Base-by-base conservation (phyloP, 2,797 vertebrate species). In the Premnoplex brunnescens region DNA sequence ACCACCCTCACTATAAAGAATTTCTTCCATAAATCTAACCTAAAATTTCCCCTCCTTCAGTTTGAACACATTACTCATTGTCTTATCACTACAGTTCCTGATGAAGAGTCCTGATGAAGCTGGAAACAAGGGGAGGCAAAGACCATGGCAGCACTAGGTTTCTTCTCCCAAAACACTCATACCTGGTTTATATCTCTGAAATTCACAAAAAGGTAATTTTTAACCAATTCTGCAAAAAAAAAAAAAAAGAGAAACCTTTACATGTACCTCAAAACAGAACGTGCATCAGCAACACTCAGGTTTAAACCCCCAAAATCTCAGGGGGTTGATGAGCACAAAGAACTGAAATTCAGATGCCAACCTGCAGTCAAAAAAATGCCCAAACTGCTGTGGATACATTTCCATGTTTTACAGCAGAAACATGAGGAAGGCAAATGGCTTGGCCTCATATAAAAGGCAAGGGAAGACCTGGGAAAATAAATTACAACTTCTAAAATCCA, bases 241-340 rank as follows among this genome's bases (percentile, higher is more conserved):
- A 17, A 36, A 36, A 36, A 36, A 36, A 36, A 36, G 36, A 34
- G 6, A 54, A 86, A 39, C n/a, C 63, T 85, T 12, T 51, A 49
- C 9, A 0, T 0, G 2, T 17, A 68, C 12, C n/a, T 84, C 2
- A 5, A 30, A 72, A 58, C 9, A 58, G 12, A 93, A 67, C 0
- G 0, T 0, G 12, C 34, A 59, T 22, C 54, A 62, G 27, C 60
- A 62, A 64, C 13, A 26, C 6, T 8, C 44, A 4, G 2, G 12
- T 49, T 54, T 16, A 11, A 54, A 72, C 55, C 58, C 34, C 12
- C 9, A 81, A 41, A 84, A 75, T 7, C 4, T 54, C 43, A 30
- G 26, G 4, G 12, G 43, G 68, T 0, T 54, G 34, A 8, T 37
- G 8, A 27, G 11, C 7, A 28, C 51, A 55, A 75, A 30, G 7